Evolutionary conservation across 1,140 invertebrate genomes (phyloP).

Genomic region (Neodiprion virginianus): DNA sequence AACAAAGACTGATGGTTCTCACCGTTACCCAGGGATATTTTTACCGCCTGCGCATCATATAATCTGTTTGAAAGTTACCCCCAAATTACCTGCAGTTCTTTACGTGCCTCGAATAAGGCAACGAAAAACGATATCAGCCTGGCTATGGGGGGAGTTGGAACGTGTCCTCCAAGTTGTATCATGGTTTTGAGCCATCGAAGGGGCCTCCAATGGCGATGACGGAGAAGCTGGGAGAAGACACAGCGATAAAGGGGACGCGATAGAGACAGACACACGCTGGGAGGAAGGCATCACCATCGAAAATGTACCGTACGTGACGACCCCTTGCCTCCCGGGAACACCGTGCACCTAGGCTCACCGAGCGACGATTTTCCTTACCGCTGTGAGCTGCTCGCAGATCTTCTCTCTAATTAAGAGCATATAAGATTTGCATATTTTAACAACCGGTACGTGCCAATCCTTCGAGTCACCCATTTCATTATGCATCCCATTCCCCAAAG

Average conservation of each 20-base stretch:
- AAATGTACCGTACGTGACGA: constrained; percentile 10
- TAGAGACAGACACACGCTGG: neutral
- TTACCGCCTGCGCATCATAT: constrained; percentile 10
- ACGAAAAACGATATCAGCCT: constrained; percentile 9
- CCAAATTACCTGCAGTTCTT: neutral
- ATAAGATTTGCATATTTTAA: constrained; percentile 16
- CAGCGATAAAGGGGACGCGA: neutral
- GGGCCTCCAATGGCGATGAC: neutral
- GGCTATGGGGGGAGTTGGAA: neutral
- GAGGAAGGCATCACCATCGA: constrained; percentile 3
- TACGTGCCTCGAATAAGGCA: constrained; percentile 13
- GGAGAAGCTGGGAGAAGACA: neutral
- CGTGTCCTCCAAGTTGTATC: neutral
- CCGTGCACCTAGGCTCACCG: neutral
- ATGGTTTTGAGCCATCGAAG: neutral
- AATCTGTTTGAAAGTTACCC: neutral
- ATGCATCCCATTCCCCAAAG: constrained; percentile 6
- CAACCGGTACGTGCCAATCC: constrained; percentile 15
- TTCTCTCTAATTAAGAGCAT: constrained; percentile 1
- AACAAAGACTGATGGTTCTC: neutral
- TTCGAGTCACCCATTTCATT: constrained; percentile 11
- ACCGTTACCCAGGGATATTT: constrained; percentile 1
- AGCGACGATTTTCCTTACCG: neutral
- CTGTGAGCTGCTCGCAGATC: neutral
- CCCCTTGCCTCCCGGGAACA: neutral